Percentiles rank a stretch among this genome's conserved stretches.
Conservation (phyloP, 2,797 vertebrate genomes). For the Dipus sagitta region DNA sequence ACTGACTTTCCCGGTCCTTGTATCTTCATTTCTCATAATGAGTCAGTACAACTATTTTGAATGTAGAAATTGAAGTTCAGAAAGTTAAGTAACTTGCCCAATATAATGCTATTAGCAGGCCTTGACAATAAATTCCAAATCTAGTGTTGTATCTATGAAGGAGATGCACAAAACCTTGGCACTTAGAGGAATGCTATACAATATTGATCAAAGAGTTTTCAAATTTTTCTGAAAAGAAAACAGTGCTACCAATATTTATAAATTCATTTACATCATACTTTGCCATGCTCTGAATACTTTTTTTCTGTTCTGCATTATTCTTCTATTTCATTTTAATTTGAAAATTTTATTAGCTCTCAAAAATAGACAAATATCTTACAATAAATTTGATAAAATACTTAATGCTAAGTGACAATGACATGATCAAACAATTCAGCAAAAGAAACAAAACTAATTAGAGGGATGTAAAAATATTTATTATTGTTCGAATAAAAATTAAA, state of each 20-base stretch:
- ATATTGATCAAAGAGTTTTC: not conserved
- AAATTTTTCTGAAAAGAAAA: not conserved
- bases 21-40: not conserved
- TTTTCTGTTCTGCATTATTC: not conserved
- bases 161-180: not conserved
- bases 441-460: not conserved
- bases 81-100: not conserved
- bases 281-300: not conserved
- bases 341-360: not conserved
- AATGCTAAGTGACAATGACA: not conserved
- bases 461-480: not conserved
- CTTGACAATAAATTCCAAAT: not conserved
- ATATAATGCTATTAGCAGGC: not conserved
- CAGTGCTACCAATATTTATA: not conserved
- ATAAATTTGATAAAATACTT: not conserved
- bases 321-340: not conserved
- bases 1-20: too few species aligned
- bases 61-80: slow-evolving; percentile 11
- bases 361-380: not conserved
- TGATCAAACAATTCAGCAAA: not conserved
- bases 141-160: not conserved
- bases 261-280: not conserved
- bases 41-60: not conserved
- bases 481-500: not conserved
- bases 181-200: too few species aligned